phyloP scores from a whole-genome alignment of 2,113 vertebrate species.

The Burhinus oedicnemus region DNA sequence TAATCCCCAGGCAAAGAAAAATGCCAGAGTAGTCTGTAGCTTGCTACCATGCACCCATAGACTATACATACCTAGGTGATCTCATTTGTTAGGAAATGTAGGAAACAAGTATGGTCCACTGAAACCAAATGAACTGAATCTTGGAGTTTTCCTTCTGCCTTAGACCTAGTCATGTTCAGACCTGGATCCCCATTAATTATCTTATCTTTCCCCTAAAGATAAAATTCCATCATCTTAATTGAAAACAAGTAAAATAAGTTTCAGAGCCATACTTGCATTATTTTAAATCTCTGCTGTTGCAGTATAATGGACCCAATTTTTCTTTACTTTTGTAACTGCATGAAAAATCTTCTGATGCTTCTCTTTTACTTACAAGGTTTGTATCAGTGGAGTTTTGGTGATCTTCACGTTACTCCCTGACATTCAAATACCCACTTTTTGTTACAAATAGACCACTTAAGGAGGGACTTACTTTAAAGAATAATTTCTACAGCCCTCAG shows the following conservation, averaged over 20 bases:
- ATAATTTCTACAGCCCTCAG: background rate
- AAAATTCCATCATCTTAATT: background rate
- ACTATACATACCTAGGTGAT: too few relatives aligned
- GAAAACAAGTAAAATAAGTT: background rate
- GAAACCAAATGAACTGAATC: background rate
- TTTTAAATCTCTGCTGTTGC: background rate
- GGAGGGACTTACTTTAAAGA: background rate
- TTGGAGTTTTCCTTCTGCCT: background rate
- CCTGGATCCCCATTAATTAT: background rate
- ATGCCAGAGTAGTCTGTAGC: background rate
- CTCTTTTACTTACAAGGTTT: background rate
- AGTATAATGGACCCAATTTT: background rate
- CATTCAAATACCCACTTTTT: background rate
- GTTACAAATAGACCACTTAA: background rate
- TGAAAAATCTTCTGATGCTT: background rate
- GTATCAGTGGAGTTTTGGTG: background rate
- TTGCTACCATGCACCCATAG: background rate
- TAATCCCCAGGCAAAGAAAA: background rate
- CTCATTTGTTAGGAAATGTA: background rate
- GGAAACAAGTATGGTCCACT: background rate
- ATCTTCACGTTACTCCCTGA: background rate
- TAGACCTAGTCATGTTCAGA: background rate
- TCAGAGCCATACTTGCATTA: background rate
- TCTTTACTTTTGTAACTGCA: background rate
- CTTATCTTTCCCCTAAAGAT: background rate